Percentiles rank a stretch among this genome's conserved stretches.
Conservation (phyloP, 2,888 invertebrate genomes). For the Drosophila diplacantha region DNA sequence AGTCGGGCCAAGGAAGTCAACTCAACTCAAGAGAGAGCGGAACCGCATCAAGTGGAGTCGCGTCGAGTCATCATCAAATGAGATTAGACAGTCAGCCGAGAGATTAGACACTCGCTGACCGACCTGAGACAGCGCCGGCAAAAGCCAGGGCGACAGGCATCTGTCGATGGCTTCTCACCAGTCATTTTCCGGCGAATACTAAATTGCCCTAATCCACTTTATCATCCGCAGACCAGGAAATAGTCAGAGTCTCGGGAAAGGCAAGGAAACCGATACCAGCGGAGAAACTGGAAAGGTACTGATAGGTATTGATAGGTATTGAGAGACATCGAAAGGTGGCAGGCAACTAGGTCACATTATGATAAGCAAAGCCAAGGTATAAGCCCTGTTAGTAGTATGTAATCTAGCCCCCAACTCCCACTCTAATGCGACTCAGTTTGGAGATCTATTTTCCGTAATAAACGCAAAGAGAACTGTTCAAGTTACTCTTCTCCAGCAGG, state of each 20-base stretch:
- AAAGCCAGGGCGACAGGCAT: slow-evolving; percentile 7
- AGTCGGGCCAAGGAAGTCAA: too few relatives aligned
- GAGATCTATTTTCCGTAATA: neutral
- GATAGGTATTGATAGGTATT: too few relatives aligned
- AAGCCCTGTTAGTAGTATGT: neutral
- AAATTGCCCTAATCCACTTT: slow-evolving; percentile 34
- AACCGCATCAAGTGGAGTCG: slow-evolving; percentile 38
- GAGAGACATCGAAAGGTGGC: neutral
- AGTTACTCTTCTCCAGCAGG: too few relatives aligned
- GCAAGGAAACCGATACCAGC: neutral
- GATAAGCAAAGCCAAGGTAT: neutral
- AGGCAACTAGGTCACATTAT: neutral
- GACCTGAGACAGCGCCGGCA: slow-evolving; percentile 18
- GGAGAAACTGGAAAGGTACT: too few relatives aligned
- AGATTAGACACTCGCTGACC: slow-evolving; percentile 37
- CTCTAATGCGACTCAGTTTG: neutral
- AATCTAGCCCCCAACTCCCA: neutral
- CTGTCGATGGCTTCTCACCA: slow-evolving; percentile 35
- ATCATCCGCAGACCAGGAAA: slow-evolving; percentile 31
- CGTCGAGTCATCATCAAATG: slow-evolving; percentile 58
- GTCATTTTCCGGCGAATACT: slow-evolving; percentile 28
- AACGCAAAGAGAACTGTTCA: too few relatives aligned
- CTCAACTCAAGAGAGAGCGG: neutral
- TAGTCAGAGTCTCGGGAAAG: slow-evolving; percentile 1
- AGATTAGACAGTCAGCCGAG: slow-evolving; percentile 51